A percentile compares a stretch with the other conserved stretches of the same genome.
Evolutionary conservation across 2,797 vertebrate genomes (phyloP).

Genomic region (Phoeniculus purpureus): DNA sequence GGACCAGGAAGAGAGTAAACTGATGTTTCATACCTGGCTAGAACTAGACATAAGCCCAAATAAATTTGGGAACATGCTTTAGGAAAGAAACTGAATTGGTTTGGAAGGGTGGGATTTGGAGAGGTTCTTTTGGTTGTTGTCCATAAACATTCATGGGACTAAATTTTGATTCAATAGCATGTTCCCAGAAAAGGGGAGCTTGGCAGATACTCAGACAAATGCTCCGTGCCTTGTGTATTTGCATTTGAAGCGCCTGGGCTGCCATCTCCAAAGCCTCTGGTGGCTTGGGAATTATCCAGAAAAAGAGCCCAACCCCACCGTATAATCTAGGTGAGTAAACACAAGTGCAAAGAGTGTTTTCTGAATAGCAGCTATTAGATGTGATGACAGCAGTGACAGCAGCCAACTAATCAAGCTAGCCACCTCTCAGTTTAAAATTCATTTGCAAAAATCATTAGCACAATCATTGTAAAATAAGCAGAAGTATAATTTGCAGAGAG

Average conservation of each 20-base stretch:
- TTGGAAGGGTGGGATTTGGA: slow-evolving; percentile 30
- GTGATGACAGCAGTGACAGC: slow-evolving; percentile 13
- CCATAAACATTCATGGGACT: slow-evolving; percentile 48
- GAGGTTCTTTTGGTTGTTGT: slow-evolving; percentile 39
- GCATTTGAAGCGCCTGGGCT: slow-evolving; percentile 24
- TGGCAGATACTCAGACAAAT: slow-evolving; percentile 48
- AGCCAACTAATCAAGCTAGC: slow-evolving; percentile 60
- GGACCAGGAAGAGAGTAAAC: background rate
- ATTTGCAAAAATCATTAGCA: slow-evolving; percentile 65
- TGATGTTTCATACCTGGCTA: background rate
- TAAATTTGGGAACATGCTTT: background rate
- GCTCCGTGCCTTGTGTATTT: background rate
- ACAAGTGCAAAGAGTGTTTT: slow-evolving; percentile 44
- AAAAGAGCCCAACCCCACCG: slow-evolving; percentile 10
- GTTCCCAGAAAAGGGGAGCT: slow-evolving; percentile 41
- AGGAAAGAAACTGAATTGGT: background rate
- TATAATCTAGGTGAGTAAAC: slow-evolving; percentile 56
- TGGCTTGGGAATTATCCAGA: slow-evolving; percentile 40
- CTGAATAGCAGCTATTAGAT: slow-evolving; percentile 49
- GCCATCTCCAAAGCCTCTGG: slow-evolving; percentile 51
- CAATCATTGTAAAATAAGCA: slow-evolving; percentile 56
- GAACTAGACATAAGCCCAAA: background rate
- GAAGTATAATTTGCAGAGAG: slow-evolving; percentile 48
- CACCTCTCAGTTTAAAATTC: slow-evolving; percentile 55
- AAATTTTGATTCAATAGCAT: slow-evolving; percentile 46